phyloP scores from a whole-genome alignment of 2,113 vertebrate genomes.

The Ginglymostoma cirratum region DNA sequence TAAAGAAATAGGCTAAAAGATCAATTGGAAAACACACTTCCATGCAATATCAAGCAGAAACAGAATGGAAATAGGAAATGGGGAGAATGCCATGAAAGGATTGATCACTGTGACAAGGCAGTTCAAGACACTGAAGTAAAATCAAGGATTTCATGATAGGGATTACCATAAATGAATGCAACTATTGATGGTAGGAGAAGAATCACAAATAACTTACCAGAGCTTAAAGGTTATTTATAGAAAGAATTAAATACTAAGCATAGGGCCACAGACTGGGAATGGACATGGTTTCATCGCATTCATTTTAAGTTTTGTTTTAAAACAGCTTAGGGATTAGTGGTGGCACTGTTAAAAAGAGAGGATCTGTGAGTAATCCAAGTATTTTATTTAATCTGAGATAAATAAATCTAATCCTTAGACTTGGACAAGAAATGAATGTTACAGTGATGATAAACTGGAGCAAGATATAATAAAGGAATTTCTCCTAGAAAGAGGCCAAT shows the following conservation, averaged over 20 bases:
- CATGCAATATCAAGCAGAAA: background rate
- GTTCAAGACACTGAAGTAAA: no score
- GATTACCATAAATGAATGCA: background rate
- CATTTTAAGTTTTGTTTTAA: background rate
- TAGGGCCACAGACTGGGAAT: background rate
- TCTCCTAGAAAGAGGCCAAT: background rate
- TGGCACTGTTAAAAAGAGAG: background rate
- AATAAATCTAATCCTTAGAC: background rate
- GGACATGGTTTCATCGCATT: no score
- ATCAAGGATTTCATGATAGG: background rate
- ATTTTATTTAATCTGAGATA: background rate
- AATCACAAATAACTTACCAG: background rate
- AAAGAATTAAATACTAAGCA: no score
- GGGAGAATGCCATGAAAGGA: no score
- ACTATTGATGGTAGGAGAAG: background rate
- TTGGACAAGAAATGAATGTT: background rate
- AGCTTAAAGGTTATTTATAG: no score
- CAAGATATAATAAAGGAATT: background rate
- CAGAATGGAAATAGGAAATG: background rate
- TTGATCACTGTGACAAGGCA: no score
- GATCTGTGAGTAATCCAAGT: background rate
- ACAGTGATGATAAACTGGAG: background rate
- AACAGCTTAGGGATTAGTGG: background rate
- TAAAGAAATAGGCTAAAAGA: background rate
- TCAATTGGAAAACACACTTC: background rate